A percentile compares a stretch with the other conserved stretches of the same genome.
These are phyloP conservation scores for Forbesichthys papilliferus DNA, from an alignment of 2,113 vertebrate genomes.

Conservation along the genomic window DNA sequence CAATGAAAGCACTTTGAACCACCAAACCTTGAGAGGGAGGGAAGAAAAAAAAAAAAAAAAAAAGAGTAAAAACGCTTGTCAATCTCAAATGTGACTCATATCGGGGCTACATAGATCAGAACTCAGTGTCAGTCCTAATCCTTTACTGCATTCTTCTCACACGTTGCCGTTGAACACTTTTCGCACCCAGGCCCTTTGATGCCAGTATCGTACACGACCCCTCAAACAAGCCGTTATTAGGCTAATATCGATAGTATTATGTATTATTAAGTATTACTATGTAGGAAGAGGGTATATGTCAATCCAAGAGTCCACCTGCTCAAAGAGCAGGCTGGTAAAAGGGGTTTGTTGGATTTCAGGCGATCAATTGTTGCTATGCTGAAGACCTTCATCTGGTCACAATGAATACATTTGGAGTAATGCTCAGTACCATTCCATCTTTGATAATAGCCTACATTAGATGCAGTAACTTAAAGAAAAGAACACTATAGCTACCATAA, in stretches of 20 bases:
- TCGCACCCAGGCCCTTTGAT: constrained; percentile 26
- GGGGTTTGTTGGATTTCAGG: too few relatives aligned
- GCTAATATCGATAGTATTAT: neutral
- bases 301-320: too few relatives aligned
- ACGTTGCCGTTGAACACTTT: constrained; percentile 12
- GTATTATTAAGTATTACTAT: neutral
- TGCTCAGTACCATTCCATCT: too few relatives aligned
- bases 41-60: neutral
- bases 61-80: neutral
- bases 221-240: too few relatives aligned
- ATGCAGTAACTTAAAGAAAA: too few relatives aligned
- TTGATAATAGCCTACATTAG: too few relatives aligned
- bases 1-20: neutral
- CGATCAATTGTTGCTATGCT: too few relatives aligned
- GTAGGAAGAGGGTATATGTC: too few relatives aligned
- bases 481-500: too few relatives aligned
- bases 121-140: neutral
- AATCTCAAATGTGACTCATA: neutral
- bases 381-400: too few relatives aligned
- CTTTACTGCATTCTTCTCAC: neutral
- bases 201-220: constrained; percentile 21
- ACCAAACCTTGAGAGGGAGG: neutral
- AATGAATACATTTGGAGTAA: too few relatives aligned
- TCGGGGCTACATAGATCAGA: neutral
- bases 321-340: too few relatives aligned